Evolutionary conservation across 2,888 invertebrate species (phyloP).

Genomic region (Choreutis nemorana): DNA sequence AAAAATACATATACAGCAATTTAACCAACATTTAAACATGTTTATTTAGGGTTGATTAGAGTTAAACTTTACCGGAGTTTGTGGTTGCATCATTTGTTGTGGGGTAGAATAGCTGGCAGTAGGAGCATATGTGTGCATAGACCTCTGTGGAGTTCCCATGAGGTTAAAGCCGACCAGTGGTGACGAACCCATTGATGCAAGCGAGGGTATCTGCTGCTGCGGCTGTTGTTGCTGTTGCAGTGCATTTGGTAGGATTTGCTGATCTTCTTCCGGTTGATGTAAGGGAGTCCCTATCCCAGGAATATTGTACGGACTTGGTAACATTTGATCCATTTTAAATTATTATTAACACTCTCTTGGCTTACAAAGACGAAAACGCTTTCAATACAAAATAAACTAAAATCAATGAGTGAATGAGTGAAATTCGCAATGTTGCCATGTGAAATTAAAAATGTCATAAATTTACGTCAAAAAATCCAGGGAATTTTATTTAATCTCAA

Average conservation of each 20-base stretch:
- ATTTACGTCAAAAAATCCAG: too few species aligned
- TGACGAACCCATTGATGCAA: constrained; percentile 66
- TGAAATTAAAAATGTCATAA: too few species aligned
- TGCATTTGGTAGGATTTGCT: constrained; percentile 86
- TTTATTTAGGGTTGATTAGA: constrained; percentile 4
- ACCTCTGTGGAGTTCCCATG: constrained; percentile 73
- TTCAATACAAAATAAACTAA: too few species aligned
- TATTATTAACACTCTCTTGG: too few species aligned
- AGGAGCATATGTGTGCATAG: constrained; percentile 79
- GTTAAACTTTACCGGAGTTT: constrained; percentile 77
- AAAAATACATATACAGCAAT: constrained; percentile 1
- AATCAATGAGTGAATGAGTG: too few species aligned
- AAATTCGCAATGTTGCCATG: too few species aligned
- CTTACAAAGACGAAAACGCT: too few species aligned
- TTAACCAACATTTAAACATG: not conserved
- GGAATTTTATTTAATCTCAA: too few species aligned
- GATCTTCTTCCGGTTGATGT: constrained; percentile 91
- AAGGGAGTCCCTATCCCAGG: constrained; percentile 90
- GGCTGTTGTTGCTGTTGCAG: constrained; percentile 81
- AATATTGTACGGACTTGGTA: constrained; percentile 89
- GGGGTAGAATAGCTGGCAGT: constrained; percentile 80
- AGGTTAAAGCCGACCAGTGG: constrained; percentile 69
- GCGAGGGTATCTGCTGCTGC: constrained; percentile 73
- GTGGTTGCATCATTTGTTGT: constrained; percentile 88
- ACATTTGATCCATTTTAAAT: constrained; percentile 88